Evolutionary conservation across 2,888 invertebrate genomes (phyloP).

Genomic region (Acanthococcus lagerstroemiae): DNA sequence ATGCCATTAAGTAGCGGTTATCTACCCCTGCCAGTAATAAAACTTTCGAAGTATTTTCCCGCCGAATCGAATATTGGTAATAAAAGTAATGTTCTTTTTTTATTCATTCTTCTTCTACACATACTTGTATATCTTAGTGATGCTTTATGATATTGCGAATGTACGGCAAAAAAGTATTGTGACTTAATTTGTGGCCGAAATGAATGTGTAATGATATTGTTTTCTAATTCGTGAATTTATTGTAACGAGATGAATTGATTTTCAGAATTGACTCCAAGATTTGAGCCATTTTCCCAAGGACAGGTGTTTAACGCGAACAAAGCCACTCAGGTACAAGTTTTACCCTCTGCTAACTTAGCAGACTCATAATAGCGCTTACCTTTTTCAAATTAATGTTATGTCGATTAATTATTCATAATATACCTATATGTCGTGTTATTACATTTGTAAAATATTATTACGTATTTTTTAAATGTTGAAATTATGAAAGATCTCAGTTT

Average conservation of each 20-base stretch:
- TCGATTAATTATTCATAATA: background rate
- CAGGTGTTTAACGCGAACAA: slow-evolving; percentile 90
- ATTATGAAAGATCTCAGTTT: no score
- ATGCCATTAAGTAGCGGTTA: slow-evolving; percentile 88
- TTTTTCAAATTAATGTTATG: background rate
- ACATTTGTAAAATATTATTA: no score
- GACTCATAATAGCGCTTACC: slow-evolving; percentile 10
- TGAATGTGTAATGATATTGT: background rate
- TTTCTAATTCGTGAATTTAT: slow-evolving; percentile 38
- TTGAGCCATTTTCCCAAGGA: slow-evolving; percentile 80
- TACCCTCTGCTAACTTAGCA: slow-evolving; percentile 42
- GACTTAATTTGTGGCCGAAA: background rate
- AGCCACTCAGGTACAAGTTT: slow-evolving; percentile 81
- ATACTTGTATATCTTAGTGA: no score
- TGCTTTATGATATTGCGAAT: no score
- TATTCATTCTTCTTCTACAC: no score
- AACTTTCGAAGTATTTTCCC: slow-evolving; percentile 81
- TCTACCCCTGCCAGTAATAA: slow-evolving; percentile 75
- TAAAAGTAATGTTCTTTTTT: slow-evolving; percentile 9
- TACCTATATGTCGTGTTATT: background rate
- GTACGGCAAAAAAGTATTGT: background rate
- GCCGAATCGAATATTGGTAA: slow-evolving; percentile 45
- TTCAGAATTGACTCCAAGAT: slow-evolving; percentile 47
- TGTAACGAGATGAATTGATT: background rate
- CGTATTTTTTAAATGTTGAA: no score